Conservation (phyloP, 2,888 invertebrate species). For the Rhingia rostrata region DNA sequence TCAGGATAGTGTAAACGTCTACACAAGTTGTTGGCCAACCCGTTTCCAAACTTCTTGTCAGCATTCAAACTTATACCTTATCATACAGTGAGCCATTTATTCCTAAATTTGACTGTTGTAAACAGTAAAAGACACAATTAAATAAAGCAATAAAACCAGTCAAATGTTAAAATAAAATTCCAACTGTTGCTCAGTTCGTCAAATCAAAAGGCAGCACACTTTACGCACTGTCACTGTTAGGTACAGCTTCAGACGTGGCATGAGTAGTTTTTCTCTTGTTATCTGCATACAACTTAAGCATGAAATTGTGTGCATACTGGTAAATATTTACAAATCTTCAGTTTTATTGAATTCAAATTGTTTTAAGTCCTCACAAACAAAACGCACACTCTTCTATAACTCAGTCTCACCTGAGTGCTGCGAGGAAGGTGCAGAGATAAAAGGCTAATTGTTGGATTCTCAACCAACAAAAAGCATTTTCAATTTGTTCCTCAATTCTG, state of each 20-base stretch:
- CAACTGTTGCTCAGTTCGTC: conserved; percentile 15
- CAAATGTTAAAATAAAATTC: conserved; percentile 19
- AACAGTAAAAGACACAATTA: conserved; percentile 10
- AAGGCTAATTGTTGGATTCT: conserved; percentile 68
- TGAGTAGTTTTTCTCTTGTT: conserved; percentile 36
- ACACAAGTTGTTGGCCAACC: no score
- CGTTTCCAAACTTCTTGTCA: no score
- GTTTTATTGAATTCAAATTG: conserved; percentile 70
- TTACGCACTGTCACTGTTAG: conserved; percentile 36
- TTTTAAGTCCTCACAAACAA: conserved; percentile 58
- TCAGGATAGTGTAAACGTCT: no score
- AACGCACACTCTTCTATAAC: conserved; percentile 33
- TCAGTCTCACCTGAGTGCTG: conserved; percentile 38
- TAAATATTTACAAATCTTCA: conserved; percentile 71
- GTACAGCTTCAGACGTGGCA: conserved; percentile 6
- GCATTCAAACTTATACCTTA: no score
- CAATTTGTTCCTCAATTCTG: conserved; percentile 58
- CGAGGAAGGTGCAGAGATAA: conserved; percentile 39
- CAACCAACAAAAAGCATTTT: conserved; percentile 63
- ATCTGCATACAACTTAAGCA: conserved; percentile 64
- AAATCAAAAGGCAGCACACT: neutral
- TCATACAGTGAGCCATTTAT: neutral
- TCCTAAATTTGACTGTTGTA: neutral
- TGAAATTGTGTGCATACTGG: conserved; percentile 61
- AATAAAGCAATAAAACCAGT: conserved; percentile 18